Base-by-base conservation (phyloP, 2,113 vertebrate genomes). In the Siniperca knerii region DNA sequence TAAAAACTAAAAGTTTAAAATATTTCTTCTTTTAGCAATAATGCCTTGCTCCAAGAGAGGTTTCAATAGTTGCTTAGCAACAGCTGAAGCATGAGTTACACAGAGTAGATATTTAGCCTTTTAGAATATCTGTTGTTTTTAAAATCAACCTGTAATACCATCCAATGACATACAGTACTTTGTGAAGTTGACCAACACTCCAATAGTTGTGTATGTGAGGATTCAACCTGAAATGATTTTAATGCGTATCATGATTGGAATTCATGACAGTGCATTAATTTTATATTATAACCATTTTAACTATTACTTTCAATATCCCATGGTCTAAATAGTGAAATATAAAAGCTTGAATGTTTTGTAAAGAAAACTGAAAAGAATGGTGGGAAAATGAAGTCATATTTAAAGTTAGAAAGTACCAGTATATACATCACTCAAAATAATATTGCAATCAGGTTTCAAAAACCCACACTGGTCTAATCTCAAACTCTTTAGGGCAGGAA, bases 51-150 rank as follows among this genome's bases (percentile, higher is more conserved):
- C 33, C 20, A 75, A 62, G 15, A 82, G 40, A 52, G 46, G 35
- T 79, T 85, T 65, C 33, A 85, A 40, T n/a, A 79, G 88, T 92
- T 15, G 81, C 88, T 90, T 89, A 86, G 92, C 89, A 92, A 91
- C 91, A 85, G 79, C 79, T 44, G 37, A 86, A 81, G 55, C 75
- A 74, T 25, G 54, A 52, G 16, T 79, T 74, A 86, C 11, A 75
- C 61, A 50, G 75, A 79, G 73, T 44, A 75, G 79, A 90, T 58
- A 60, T 77, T 87, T 57, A 70, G 40, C 44, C 48, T 79, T 77
- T 69, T 69, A 66, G 68, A 64, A 42, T 46, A 23, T 40, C 33
- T 40, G 8, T 70, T 75, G 21, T 37, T 66, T 86, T 75, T 25
- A 74, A 81, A 62, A n/a, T 71, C 52, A 20, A 65, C 25, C 68